Evolutionary conservation across 2,113 vertebrate genomes (phyloP), one percentile per base, ranked within the genome.

Genomic region (Pollachius pollachius): DNA sequence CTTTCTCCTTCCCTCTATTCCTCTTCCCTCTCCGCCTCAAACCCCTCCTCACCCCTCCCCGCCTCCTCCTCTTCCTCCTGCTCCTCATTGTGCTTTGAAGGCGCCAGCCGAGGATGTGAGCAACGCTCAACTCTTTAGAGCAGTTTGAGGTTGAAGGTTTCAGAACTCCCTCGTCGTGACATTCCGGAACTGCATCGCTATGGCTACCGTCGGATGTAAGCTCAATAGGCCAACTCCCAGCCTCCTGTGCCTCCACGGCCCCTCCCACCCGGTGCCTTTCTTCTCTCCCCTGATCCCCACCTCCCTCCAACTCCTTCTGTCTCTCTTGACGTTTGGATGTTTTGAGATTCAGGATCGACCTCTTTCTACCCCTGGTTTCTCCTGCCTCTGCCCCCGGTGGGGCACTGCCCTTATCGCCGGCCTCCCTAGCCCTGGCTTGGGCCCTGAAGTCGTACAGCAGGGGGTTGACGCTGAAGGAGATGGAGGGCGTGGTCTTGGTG

Each of bases 381-480:
- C 67, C 9, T 30, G 5, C 13, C 18, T 57, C 9, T 70, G 70
- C 68, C 18, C 74, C 75, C 67, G 80, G 56, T 57, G 21, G 13
- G 13, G 4, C 30, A 19, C 65, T 74, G 70, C 5, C 8, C 41
- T 48, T 48, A 13, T 48, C 9, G 41, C 4, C 68, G 21, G 52
- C 75, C 57, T 80, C 80, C 62, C 48, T 74, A 71, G 72, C 65
- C 81, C 68, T 74, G 83, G 76, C 81, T 18, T 86, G 79, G 0
- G 86, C 84, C 80, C 82, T 87, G 84, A 90, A 90, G 81, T 90
- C 84, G 8, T 90, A 85, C 37, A 87, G 82, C 11, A 90, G 77
- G 56, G 89, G 89, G 73, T 90, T 90, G 65, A 90, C 72, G 5
- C 87, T 82, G 79, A 80, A 87, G 41, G 89, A 89, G 62, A 90